Evolutionary conservation across 2,113 vertebrate species (phyloP), one percentile per base, ranked within the genome.

Genomic region (Rhegmatorhina hoffmannsi): DNA sequence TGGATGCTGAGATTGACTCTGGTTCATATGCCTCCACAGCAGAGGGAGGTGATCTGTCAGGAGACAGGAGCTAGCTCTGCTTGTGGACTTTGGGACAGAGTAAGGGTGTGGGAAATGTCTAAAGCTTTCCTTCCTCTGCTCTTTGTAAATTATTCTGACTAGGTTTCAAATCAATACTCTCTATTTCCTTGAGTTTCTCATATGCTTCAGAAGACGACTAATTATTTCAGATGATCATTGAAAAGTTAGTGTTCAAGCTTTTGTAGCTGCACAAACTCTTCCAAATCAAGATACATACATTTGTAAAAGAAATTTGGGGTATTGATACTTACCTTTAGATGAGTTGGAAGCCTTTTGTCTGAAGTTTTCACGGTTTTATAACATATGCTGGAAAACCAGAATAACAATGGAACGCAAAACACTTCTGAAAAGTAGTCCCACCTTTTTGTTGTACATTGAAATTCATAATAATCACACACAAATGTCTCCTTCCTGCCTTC

Each of bases 81-180:
- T 5, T 4, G 0, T 34, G 56, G 49, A 8, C 0, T 38, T 26
- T 59, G 36, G 56, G 64, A 49, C 34, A n/a, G 12, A 2, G 1
- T 38, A 17, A 50, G 12, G 24, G 12, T 7, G 2, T n/a, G 31
- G 31, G 49, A 6, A 23, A 26, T 19, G 19, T 33, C 49, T 77
- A 63, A 68, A 68, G 29, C 40, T 76, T 46, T 60, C n/a, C 16
- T 18, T 58, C 23, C 10, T 47, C 52, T 60, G 14, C 12, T 46
- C 14, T 26, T 29, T 7, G 4, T 33, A 15, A 77, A n/a, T n/a
- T 56, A 9, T 25, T 92, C 29, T 76, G 20, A 43, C 17, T 47
- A 24, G 29, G 11, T 85, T 94, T 85, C 70, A 85, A 20, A 36
- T 55, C 15, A 4, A 7, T 74, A 31, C 17, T 72, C 13, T n/a